Conservation (phyloP, 1,140 invertebrate species). For the Drosophila guanche region DNA sequence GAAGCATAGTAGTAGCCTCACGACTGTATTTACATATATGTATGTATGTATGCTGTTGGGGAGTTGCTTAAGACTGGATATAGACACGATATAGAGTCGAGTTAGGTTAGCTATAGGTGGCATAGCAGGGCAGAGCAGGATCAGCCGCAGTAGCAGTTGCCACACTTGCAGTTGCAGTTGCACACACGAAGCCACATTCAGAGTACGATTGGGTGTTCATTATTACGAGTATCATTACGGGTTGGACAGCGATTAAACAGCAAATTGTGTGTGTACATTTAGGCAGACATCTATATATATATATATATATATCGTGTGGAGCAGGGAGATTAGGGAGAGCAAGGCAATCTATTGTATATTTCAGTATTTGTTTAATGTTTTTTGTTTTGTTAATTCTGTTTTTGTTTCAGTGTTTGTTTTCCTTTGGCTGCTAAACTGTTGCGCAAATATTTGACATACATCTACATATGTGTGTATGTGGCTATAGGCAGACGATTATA, state of each 20-base stretch:
- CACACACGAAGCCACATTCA: constrained; percentile 57
- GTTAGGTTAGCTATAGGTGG: constrained; percentile 56
- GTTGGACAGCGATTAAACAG: constrained; percentile 48
- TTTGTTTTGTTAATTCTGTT: constrained; percentile 25
- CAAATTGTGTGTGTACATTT: constrained; percentile 54
- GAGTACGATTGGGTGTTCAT: constrained; percentile 36
- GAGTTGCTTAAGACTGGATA: constrained; percentile 21
- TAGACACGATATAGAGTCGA: constrained; percentile 37
- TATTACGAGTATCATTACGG: constrained; percentile 25
- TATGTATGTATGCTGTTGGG: constrained; percentile 41
- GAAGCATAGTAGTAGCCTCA: constrained; percentile 25
- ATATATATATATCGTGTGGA: not conserved
- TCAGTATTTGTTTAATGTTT: constrained; percentile 33
- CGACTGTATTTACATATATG: constrained; percentile 53
- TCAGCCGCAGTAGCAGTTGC: constrained; percentile 39
- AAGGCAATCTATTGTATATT: constrained; percentile 48
- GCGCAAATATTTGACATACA: constrained; percentile 63
- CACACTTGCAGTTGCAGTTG: constrained; percentile 36
- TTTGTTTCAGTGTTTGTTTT: constrained; percentile 23
- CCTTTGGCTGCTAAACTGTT: constrained; percentile 32
- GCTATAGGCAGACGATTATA: constrained; percentile 41
- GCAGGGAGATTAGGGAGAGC: not conserved
- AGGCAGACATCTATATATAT: constrained; percentile 55
- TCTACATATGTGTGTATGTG: constrained; percentile 13
- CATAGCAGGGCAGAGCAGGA: constrained; percentile 44